These are phyloP conservation scores for Nipponia nippon DNA, from an alignment of 2,113 vertebrate genomes.

Conservation along the genomic window DNA sequence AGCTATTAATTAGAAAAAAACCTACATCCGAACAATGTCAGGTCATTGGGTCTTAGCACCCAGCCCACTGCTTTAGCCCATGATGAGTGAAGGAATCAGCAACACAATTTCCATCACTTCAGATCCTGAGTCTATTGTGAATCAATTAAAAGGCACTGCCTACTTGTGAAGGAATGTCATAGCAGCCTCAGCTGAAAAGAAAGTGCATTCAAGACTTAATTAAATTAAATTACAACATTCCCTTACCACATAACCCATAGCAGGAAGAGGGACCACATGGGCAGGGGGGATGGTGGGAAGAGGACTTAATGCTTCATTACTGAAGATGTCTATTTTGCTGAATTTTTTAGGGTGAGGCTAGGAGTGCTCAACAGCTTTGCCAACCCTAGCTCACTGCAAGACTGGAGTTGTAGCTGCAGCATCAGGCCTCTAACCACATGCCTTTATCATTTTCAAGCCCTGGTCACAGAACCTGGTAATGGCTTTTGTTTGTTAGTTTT, in stretches of 20 bases:
- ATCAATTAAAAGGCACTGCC: neutral
- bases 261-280: neutral
- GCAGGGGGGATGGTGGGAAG: too few relatives aligned
- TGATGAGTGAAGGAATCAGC: neutral
- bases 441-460: neutral
- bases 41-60: neutral
- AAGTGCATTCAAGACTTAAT: neutral
- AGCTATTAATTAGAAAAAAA: neutral
- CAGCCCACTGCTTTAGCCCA: neutral
- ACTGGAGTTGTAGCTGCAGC: neutral
- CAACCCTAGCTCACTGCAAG: neutral
- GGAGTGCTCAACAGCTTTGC: neutral
- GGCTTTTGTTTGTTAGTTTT: neutral
- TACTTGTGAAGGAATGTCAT: neutral
- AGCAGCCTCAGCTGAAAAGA: neutral
- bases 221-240: neutral
- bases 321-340: neutral
- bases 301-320: neutral
- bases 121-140: neutral
- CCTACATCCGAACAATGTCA: neutral
- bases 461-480: neutral
- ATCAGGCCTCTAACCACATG: neutral
- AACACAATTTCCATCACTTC: neutral
- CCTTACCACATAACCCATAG: neutral
- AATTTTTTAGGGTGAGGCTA: neutral